Conservation (phyloP, 2,113 vertebrate genomes). For the Nibea albiflora region DNA sequence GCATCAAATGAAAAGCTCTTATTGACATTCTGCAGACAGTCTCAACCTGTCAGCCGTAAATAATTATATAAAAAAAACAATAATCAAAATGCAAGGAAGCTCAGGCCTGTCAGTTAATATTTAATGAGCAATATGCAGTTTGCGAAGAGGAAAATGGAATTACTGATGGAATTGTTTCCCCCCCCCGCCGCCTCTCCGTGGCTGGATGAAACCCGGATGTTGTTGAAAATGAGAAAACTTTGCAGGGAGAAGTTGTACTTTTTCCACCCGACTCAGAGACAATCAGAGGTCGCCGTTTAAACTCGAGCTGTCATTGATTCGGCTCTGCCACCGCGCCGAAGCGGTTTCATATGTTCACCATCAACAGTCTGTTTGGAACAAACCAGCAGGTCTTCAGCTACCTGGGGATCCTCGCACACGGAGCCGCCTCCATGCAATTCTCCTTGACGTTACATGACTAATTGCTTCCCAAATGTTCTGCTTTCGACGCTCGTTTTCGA, state of each 20-base stretch:
- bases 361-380: slow-evolving; percentile 22
- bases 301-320: slow-evolving; percentile 22
- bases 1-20: slow-evolving; percentile 40
- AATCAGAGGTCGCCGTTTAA: slow-evolving; percentile 23
- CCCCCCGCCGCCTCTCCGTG: background rate
- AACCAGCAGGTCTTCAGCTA: slow-evolving; percentile 41
- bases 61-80: slow-evolving; percentile 58
- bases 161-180: slow-evolving; percentile 69
- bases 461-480: slow-evolving; percentile 61
- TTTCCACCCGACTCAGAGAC: background rate
- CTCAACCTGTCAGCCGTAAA: slow-evolving; percentile 53
- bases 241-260: slow-evolving; percentile 25
- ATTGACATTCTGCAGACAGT: slow-evolving; percentile 46
- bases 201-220: slow-evolving; percentile 16
- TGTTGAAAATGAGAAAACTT: slow-evolving; percentile 53
- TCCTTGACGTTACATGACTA: slow-evolving; percentile 54
- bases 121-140: slow-evolving; percentile 78
- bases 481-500: slow-evolving; percentile 42
- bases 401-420: slow-evolving; percentile 26
- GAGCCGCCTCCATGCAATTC: slow-evolving; percentile 6
- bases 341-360: slow-evolving; percentile 5
- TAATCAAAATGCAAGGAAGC: slow-evolving; percentile 69
- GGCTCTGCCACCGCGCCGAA: background rate
- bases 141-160: slow-evolving; percentile 73
- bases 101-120: slow-evolving; percentile 72